Conservation (phyloP, 2,888 invertebrate genomes). For the Emmelina monodactyla region DNA sequence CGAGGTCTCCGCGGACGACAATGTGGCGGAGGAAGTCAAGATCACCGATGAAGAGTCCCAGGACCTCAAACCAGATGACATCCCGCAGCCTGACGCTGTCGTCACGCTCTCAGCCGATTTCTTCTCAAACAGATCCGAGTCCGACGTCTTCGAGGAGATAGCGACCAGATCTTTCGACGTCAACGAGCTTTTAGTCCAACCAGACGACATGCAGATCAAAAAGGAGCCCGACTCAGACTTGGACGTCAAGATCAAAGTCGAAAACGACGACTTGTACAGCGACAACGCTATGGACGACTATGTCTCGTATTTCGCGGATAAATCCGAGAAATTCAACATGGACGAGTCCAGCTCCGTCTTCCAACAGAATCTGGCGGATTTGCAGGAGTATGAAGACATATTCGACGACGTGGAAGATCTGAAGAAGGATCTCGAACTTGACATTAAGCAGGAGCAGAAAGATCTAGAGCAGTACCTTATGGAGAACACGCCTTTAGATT, state of each 20-base stretch:
- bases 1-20: conserved; percentile 50
- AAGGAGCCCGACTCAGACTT: conserved; percentile 29
- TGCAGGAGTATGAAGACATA: conserved; percentile 59
- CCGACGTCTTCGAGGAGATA: conserved; percentile 49
- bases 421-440: conserved; percentile 46
- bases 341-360: conserved; percentile 53
- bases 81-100: conserved; percentile 32
- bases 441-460: conserved; percentile 44
- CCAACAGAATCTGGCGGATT: conserved; percentile 66
- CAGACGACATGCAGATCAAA: conserved; percentile 49
- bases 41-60: conserved; percentile 37
- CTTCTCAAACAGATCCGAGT: conserved; percentile 37
- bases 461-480: conserved; percentile 48
- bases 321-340: conserved; percentile 36
- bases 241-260: conserved; percentile 39
- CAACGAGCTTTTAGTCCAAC: conserved; percentile 43
- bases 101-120: conserved; percentile 49
- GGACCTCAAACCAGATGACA: conserved; percentile 15
- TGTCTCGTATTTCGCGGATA: conserved; percentile 45
- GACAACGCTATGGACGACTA: conserved; percentile 55
- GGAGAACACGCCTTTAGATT: conserved; percentile 50
- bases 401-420: conserved; percentile 43
- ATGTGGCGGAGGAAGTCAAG: conserved; percentile 54
- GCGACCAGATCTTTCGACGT: conserved; percentile 52
- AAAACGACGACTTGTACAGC: conserved; percentile 40